Evolutionary conservation across 2,113 vertebrate species (phyloP).

Genomic region (Barnardius zonarius): DNA sequence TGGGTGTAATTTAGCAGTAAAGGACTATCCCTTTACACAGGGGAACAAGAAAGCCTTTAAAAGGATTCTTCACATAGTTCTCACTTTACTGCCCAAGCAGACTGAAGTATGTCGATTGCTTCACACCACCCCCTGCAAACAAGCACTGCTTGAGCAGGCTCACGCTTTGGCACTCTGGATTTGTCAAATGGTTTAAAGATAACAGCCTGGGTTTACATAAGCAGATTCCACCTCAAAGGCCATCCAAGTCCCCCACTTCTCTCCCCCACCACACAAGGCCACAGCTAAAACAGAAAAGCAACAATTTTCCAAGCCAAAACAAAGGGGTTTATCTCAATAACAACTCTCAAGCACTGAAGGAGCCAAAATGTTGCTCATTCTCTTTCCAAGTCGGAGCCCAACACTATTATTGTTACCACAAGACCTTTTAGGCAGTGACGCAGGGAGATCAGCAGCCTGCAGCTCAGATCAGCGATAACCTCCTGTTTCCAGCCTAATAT

Average conservation of each 20-base stretch:
- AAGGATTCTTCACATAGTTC: neutral
- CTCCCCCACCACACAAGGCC: neutral
- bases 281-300: neutral
- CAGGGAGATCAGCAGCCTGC: neutral
- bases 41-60: neutral
- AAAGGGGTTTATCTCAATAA: constrained; percentile 20
- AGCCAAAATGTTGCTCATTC: constrained; percentile 33
- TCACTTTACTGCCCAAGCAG: neutral
- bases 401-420: constrained; percentile 1
- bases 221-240: constrained; percentile 22
- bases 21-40: neutral
- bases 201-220: constrained; percentile 26
- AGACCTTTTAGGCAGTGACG: neutral
- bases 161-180: neutral
- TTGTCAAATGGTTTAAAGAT: constrained; percentile 17
- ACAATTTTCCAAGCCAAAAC: neutral
- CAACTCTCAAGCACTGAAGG: neutral
- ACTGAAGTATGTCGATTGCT: neutral
- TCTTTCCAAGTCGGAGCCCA: neutral
- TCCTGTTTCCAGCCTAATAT: neutral
- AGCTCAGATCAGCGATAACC: neutral
- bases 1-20: neutral
- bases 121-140: neutral
- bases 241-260: neutral
- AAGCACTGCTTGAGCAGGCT: neutral